Evolutionary conservation across 2,797 vertebrate genomes (phyloP).

Genomic region (Sternarchorhynchus goeldii): DNA sequence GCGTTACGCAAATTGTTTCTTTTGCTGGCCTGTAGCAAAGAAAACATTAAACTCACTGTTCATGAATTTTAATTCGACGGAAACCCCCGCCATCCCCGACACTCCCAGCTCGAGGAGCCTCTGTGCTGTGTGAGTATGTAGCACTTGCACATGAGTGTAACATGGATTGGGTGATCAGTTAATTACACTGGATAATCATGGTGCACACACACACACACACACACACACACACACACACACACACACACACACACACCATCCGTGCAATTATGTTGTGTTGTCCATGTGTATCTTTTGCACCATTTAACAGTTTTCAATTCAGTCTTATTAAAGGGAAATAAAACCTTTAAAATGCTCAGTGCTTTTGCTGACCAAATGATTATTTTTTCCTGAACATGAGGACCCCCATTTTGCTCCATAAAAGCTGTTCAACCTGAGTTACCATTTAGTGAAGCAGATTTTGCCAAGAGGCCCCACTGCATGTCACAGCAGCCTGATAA

Average conservation of each 20-base stretch:
- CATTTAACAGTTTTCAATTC: too few relatives aligned
- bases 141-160: conserved; percentile 13
- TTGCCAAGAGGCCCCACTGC: too few relatives aligned
- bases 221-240: not conserved
- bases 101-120: conserved; percentile 19
- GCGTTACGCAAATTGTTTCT: conserved; percentile 64
- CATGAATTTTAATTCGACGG: conserved; percentile 57
- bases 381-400: too few relatives aligned
- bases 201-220: conserved; percentile 17
- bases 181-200: conserved; percentile 30
- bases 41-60: conserved; percentile 61
- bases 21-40: conserved; percentile 59
- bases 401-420: too few relatives aligned
- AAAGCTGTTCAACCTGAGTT: too few relatives aligned
- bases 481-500: too few relatives aligned
- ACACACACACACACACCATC: not conserved
- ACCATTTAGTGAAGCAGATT: too few relatives aligned
- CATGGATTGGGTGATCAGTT: conserved; percentile 22
- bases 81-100: not conserved
- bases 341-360: too few relatives aligned
- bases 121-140: conserved; percentile 11
- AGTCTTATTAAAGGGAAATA: too few relatives aligned
- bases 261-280: not conserved
- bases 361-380: too few relatives aligned
- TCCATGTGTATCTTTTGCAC: too few relatives aligned